A percentile compares a stretch with the other conserved stretches of the same genome.
Evolutionary conservation across 2,113 vertebrate species (phyloP).

Genomic region (Rostratula benghalensis): DNA sequence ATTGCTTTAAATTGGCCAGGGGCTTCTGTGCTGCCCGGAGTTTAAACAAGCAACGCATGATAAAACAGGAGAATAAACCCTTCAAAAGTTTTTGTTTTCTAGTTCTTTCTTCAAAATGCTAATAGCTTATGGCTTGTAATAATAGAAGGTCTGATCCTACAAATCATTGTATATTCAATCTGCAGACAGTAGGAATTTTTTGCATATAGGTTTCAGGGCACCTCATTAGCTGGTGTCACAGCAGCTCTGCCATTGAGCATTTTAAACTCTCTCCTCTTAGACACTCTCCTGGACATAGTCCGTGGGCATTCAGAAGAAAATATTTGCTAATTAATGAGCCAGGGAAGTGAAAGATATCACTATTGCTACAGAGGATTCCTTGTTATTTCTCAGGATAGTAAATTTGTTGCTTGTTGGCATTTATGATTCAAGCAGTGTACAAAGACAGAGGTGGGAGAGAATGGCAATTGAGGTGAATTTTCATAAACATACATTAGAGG

Average conservation of each 20-base stretch:
- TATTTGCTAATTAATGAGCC: background rate
- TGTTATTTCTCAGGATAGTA: background rate
- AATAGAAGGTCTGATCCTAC: background rate
- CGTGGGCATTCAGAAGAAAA: background rate
- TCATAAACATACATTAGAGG: background rate
- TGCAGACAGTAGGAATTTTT: background rate
- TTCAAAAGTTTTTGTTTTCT: background rate
- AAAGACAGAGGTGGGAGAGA: background rate
- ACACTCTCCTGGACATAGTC: background rate
- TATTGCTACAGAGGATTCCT: background rate
- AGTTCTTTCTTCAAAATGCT: background rate
- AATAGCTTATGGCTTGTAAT: background rate
- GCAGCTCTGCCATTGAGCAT: background rate
- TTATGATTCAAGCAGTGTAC: background rate
- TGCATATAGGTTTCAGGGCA: fast-evolving
- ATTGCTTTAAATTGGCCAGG: background rate
- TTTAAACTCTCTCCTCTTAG: background rate
- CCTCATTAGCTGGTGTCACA: background rate
- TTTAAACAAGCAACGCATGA: background rate
- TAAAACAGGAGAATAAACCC: background rate
- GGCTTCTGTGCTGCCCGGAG: background rate
- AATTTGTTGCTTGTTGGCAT: background rate
- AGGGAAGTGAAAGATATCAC: background rate
- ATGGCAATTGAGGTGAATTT: background rate
- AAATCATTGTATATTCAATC: background rate